phyloP scores from a whole-genome alignment of 2,888 invertebrate genomes.

The Tribolium freemani region DNA sequence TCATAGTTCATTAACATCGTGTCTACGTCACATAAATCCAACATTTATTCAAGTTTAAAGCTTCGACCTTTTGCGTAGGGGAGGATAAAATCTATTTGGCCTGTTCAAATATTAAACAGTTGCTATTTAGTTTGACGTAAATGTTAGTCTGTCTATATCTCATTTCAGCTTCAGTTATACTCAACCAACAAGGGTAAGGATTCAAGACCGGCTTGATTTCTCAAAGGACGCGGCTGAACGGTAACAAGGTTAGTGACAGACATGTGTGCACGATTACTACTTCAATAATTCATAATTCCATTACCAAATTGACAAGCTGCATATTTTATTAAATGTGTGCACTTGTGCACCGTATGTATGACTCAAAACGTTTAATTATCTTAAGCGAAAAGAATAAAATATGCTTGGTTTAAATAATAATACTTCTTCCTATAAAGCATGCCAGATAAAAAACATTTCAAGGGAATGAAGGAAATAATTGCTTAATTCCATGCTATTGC shows the following conservation, averaged over 20 bases:
- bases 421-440: not conserved
- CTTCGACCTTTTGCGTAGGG: conserved; percentile 46
- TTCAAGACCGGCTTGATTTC: conserved; percentile 54
- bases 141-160: conserved; percentile 52
- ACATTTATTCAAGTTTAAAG: conserved; percentile 51
- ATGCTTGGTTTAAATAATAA: not conserved
- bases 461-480: not conserved
- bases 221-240: conserved; percentile 50
- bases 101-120: conserved; percentile 62
- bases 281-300: conserved; percentile 55
- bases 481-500: not conserved
- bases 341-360: not conserved
- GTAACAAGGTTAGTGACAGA: conserved; percentile 53
- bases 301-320: conserved; percentile 47
- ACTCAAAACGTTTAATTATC: not conserved
- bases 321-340: not conserved
- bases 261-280: conserved; percentile 45
- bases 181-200: conserved; percentile 29
- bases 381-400: not conserved
- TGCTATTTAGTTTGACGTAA: conserved; percentile 53
- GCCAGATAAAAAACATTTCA: not conserved
- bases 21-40: conserved; percentile 48
- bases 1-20: conserved; percentile 51
- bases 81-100: conserved; percentile 60
- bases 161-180: conserved; percentile 44